phyloP scores from a whole-genome alignment of 2,113 vertebrate species.

The Cromileptes altivelis region DNA sequence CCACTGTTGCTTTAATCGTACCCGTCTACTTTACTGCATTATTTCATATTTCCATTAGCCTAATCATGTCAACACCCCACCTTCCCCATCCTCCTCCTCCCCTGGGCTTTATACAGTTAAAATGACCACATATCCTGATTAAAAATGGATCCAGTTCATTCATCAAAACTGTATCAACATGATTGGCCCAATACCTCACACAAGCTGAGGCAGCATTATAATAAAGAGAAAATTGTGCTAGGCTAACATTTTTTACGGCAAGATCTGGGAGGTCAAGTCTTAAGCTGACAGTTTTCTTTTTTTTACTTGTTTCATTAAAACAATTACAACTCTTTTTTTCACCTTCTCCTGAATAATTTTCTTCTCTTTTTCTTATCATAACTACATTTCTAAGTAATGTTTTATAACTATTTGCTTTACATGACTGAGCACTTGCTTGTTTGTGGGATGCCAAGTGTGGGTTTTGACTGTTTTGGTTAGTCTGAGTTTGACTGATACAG shows the following conservation, averaged over 20 bases:
- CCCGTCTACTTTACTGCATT: not conserved
- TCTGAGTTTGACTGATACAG: not conserved
- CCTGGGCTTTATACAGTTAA: constrained; percentile 13
- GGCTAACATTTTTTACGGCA: too few species aligned
- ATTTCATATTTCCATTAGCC: constrained; percentile 21
- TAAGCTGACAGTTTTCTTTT: too few species aligned
- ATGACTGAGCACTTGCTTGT: not conserved
- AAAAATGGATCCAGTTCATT: constrained; percentile 23
- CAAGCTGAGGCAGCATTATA: too few species aligned
- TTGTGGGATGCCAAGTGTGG: not conserved
- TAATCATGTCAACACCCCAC: constrained; percentile 6
- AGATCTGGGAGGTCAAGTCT: too few species aligned
- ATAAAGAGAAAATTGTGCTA: too few species aligned
- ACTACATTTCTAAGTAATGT: not conserved
- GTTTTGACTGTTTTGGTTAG: not conserved
- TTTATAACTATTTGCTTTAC: not conserved
- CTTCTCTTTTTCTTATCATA: too few species aligned
- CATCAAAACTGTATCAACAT: not conserved
- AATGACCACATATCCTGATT: not conserved
- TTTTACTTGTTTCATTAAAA: too few species aligned
- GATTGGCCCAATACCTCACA: too few species aligned
- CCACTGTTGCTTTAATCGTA: constrained; percentile 3
- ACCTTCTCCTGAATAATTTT: too few species aligned
- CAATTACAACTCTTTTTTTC: too few species aligned
- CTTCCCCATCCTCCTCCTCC: not conserved